Evolutionary conservation across 2,888 invertebrate species (phyloP), one percentile per base, ranked within the genome.

Genomic region (Perizoma flavofasciatum): DNA sequence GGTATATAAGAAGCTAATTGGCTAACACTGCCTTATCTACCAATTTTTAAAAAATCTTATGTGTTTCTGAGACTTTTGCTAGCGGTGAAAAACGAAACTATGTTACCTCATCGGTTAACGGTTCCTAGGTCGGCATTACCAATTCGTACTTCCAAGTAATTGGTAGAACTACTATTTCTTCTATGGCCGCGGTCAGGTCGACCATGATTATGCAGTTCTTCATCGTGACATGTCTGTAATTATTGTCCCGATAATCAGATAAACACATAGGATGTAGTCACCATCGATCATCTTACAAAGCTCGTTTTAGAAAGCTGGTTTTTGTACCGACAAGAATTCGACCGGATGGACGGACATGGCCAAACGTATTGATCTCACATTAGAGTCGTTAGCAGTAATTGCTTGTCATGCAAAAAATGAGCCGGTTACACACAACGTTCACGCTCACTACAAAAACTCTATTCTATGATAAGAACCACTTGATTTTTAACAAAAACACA

Each of bases 261-360:
- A 80, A 78, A 78, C 73, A 75, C 72, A 79, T 77, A 66, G 72
- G 73, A 77, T 74, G 58, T 62, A 67, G 68, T 71, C 65, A 63
- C 68, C 49, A 57, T 61, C 54, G 43, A 61, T 61, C 57, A 61
- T 56, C 53, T 49, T 41, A 81, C 81, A 81, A 84, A 82, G 75
- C 74, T 76, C 69, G 76, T 70, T 84, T 88, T 89, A 89, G 90
- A 90, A 89, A 89, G 88, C 82, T 76, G 79, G 37, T 82, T 76
- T 76, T 73, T 74, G 77, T 78, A 81, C 78, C 74, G 80, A 81
- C 84, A 78, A 82, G 55, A 81, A 83, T 75, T 77, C 76, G 80
- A 79, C 71, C 73, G 65, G 68, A 83, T 78, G 78, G 74, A 83
- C 74, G 46, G 44, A 79, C 74, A 78, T 74, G 73, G 75, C 73